Base-by-base conservation (phyloP, 1,140 invertebrate species). In the Caenorhabditis inopinata region DNA sequence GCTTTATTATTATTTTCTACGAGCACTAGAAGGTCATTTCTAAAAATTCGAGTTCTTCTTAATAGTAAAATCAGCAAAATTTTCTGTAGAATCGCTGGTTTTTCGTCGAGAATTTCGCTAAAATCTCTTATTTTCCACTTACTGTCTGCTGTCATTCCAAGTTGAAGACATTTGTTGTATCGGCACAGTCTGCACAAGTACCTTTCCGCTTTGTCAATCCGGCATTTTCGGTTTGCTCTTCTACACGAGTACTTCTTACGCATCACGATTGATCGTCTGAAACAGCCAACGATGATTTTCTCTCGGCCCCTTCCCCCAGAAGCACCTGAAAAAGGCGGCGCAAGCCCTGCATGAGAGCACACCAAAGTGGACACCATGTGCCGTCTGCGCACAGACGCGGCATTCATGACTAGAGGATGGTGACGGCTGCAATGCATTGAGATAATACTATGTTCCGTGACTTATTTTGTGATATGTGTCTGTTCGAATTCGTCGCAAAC, bases 321-420 rank as follows among this genome's bases (percentile, higher is more conserved):
- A 11, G n/a, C 9, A 68, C 58, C 77, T 58, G 77, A 79, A 79
- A 29, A 79, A 79, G 9, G 77, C 77, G 9, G 77, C 77, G 38
- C 77, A 79, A 23, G 77, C 77, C 38, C 77, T 58, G 32, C 77
- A 79, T 16, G 77, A 79, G 38, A 79, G 12, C 9, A 79, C 53
- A 6, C 38, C 32, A 35, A 79, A 79, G 32, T 79, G 77, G 47
- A 79, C 68, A 32, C 77, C 77, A 58, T 79, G 77, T 49, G 77
- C 77, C 12, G 35, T 21, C n/a, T 58, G 42, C 27, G 53, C 77
- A 42, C 77, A 79, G 23, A 79, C 53, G 21, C 68, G 77, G 9
- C 77, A 79, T 68, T 68, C 58, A 32, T 35, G 38, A 42, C 21
- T 38, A 16, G 58, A 68, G 38, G 58, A 68, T n/a, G 58, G 38